Evolutionary conservation across 2,113 vertebrate species (phyloP), one percentile per base, ranked within the genome.

Genomic region (Rhineura floridana): DNA sequence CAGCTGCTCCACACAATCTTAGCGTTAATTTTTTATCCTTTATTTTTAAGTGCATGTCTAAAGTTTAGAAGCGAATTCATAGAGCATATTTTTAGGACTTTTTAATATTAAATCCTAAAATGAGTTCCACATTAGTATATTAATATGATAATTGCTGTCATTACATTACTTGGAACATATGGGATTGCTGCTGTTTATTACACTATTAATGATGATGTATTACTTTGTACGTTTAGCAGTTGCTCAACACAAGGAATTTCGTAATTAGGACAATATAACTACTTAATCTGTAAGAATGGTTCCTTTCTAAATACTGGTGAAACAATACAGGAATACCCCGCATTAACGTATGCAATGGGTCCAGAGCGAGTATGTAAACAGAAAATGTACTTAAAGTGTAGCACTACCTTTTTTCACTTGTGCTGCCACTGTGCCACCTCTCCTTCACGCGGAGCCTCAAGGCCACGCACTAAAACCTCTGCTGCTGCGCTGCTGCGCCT

Each of bases 191-290:
- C 13, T 3, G n/a, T 36, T 36, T 21, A 50, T n/a, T 19, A 70
- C 36, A 84, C 72, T 17, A 52, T n/a, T 67, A 84, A 69, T 83
- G 19, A 48, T 50, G 46, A 12, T 13, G n/a, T 17, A 70, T 70
- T 52, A 70, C 69, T 30, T 70, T 11, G 10, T 55, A 55, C n/a
- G 21, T n/a, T 69, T 48, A 70, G n/a, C 5, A 46, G 73, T 44
- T 46, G 73, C 23, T 23, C 67, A 84, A 36, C 65, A 88, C 90
- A 91, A n/a, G 72, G 78, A 92, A 86, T 85, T 88, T 76, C 73
- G 86, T 55, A 52, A 84, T 90, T 13, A 30, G 6, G 83, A 86
- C 77, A 50, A 63, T 90, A 84, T 19, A 19, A 59, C 55, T 59
- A 19, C 17, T 19, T 59, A 59, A 13, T 59, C 21, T 59, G 55